Conservation (phyloP, 2,113 vertebrate genomes). For the Callipepla californica region DNA sequence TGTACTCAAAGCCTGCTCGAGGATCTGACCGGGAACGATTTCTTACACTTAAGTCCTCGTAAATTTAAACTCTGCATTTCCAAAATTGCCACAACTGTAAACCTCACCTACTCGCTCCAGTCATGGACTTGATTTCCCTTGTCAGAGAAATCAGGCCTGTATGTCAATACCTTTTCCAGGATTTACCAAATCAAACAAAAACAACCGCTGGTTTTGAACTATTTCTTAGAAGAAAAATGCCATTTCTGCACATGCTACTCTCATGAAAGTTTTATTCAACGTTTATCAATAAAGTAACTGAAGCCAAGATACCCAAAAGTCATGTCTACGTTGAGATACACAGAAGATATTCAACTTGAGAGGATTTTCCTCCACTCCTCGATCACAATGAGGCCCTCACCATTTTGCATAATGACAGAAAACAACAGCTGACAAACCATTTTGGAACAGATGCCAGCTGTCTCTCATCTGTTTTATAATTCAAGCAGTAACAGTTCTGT, state of each 20-base stretch:
- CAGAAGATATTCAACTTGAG: conserved; percentile 32
- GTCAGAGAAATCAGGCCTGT: not conserved
- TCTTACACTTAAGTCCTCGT: not conserved
- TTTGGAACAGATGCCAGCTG: conserved; percentile 78
- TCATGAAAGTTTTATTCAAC: conserved; percentile 60
- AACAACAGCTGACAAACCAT: conserved; percentile 79
- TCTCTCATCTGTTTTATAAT: conserved; percentile 75
- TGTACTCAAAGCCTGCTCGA: not conserved
- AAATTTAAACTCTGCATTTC: not conserved
- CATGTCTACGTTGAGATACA: conserved; percentile 44
- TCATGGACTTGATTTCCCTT: not conserved
- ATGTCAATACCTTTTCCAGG: conserved; percentile 28
- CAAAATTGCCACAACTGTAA: not conserved
- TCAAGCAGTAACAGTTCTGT: conserved; percentile 73
- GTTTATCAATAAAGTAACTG: conserved; percentile 59
- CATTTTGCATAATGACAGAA: conserved; percentile 80
- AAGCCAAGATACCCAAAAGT: conserved; percentile 58
- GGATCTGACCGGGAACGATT: not conserved
- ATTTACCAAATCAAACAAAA: conserved; percentile 43
- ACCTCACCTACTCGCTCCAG: not conserved
- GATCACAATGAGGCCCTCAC: conserved; percentile 71
- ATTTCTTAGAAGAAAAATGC: conserved; percentile 48
- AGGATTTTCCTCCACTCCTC: conserved; percentile 64
- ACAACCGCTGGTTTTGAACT: not conserved
- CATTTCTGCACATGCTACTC: conserved; percentile 53